Evolutionary conservation across 1,140 invertebrate genomes (phyloP).

Genomic region (Bombus difficillimus): DNA sequence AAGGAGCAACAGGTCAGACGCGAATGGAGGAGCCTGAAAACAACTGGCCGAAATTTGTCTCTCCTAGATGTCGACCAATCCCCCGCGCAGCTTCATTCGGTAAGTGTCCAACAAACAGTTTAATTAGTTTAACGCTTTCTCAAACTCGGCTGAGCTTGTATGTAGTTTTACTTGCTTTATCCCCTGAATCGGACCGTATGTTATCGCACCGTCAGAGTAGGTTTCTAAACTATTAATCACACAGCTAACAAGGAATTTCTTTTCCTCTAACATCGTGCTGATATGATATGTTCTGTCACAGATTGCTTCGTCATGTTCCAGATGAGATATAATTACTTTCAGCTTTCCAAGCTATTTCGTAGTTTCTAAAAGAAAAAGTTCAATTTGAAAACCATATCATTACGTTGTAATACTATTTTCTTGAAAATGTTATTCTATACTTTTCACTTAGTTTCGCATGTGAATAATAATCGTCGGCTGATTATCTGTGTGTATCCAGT

Average conservation of each 20-base stretch:
- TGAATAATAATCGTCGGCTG: no score
- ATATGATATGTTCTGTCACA: neutral
- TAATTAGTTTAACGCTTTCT: constrained; percentile 17
- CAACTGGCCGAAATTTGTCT: constrained; percentile 71
- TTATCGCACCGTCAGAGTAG: neutral
- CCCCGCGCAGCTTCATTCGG: constrained; percentile 40
- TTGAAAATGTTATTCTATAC: no score
- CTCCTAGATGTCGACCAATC: constrained; percentile 64
- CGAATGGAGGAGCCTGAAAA: constrained; percentile 72
- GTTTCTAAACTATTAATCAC: neutral
- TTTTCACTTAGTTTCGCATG: no score
- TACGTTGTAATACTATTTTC: no score
- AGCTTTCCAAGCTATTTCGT: neutral
- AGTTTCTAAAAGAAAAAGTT: neutral
- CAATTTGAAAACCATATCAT: no score
- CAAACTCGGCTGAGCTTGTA: neutral
- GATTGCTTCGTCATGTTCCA: neutral
- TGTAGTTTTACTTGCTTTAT: neutral
- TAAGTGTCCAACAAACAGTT: constrained; percentile 41
- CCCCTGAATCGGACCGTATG: neutral
- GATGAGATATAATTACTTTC: neutral
- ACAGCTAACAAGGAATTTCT: neutral
- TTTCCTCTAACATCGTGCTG: no score
- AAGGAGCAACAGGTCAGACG: constrained; percentile 74
- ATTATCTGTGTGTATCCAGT: no score